These are phyloP conservation scores for Amblyjoppa fuscipennis DNA, from an alignment of 2,888 invertebrate species.

Conservation along the genomic window DNA sequence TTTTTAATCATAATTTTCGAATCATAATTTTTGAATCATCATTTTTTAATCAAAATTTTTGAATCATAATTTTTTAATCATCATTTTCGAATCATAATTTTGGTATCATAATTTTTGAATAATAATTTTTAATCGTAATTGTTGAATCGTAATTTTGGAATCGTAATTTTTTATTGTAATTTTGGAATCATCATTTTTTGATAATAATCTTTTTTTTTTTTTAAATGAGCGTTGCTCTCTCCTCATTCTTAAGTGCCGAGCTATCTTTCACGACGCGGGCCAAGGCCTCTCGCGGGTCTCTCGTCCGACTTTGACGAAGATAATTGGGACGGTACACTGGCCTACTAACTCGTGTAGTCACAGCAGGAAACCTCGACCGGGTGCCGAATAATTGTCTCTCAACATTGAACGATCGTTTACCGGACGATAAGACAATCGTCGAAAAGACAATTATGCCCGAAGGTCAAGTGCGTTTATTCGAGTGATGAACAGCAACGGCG, in stretches of 20 bases:
- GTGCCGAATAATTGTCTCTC: conserved; percentile 20
- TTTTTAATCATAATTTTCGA: too few relatives aligned
- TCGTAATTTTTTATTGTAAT: not conserved
- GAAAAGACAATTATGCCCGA: conserved; percentile 17
- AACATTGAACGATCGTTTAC: conserved; percentile 23
- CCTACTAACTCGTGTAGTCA: conserved; percentile 11
- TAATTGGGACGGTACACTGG: conserved; percentile 38
- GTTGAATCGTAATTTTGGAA: not conserved
- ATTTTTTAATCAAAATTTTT: too few relatives aligned
- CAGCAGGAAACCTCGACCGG: conserved; percentile 1
- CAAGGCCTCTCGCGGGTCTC: conserved; percentile 24
- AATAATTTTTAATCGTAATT: too few relatives aligned
- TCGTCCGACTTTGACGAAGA: conserved; percentile 40
- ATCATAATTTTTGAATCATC: too few relatives aligned
- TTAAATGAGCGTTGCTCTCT: conserved; percentile 1
- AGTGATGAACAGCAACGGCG: not conserved
- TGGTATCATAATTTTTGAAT: too few relatives aligned
- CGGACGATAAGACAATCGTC: conserved; percentile 10
- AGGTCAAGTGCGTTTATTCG: conserved; percentile 29
- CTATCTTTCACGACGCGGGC: conserved; percentile 16
- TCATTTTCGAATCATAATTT: not conserved
- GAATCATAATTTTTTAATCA: too few relatives aligned
- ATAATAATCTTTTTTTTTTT: not conserved
- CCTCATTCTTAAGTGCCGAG: conserved; percentile 30
- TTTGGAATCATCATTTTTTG: too few relatives aligned